Evolutionary conservation across 2,888 invertebrate genomes (phyloP).

Genomic region (Scaptomyza cyrtandrae): DNA sequence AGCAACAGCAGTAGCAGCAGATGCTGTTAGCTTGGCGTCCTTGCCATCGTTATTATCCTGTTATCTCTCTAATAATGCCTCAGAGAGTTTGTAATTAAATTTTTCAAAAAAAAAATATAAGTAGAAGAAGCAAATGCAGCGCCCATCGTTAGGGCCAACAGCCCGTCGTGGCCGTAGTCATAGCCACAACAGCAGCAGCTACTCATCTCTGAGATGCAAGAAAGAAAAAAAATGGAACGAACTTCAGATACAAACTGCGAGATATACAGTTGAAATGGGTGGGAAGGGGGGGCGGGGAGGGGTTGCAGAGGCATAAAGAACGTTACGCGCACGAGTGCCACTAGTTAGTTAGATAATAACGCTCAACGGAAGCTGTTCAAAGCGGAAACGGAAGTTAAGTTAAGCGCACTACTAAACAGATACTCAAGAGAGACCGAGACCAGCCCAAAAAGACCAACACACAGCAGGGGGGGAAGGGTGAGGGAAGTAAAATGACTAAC

Average conservation of each 20-base stretch:
- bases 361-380: conserved; percentile 76
- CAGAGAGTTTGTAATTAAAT: conserved; percentile 81
- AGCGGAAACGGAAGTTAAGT: conserved; percentile 80
- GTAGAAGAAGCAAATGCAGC: conserved; percentile 10
- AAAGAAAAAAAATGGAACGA: conserved; percentile 17
- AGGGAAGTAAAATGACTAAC: background rate
- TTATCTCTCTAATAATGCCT: conserved; percentile 81
- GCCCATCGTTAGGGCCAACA: conserved; percentile 47
- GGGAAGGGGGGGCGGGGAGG: background rate
- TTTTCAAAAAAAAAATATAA: conserved; percentile 65
- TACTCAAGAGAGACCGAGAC: conserved; percentile 57
- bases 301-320: conserved; percentile 56
- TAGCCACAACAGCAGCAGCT: conserved; percentile 31
- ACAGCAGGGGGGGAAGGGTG: background rate
- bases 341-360: conserved; percentile 81
- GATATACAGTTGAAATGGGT: conserved; percentile 20
- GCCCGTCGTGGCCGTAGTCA: conserved; percentile 27
- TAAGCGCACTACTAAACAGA: conserved; percentile 80
- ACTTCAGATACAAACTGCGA: conserved; percentile 44
- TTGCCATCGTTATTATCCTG: conserved; percentile 81
- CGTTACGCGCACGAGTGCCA: conserved; percentile 80
- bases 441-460: background rate
- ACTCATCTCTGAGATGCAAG: conserved; percentile 42
- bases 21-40: conserved; percentile 58
- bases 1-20: conserved; percentile 48